Percentiles rank a stretch among this genome's conserved stretches.
These are phyloP conservation scores for Anarsia innoxiella DNA, from an alignment of 2,888 invertebrate species.

Conservation along the genomic window DNA sequence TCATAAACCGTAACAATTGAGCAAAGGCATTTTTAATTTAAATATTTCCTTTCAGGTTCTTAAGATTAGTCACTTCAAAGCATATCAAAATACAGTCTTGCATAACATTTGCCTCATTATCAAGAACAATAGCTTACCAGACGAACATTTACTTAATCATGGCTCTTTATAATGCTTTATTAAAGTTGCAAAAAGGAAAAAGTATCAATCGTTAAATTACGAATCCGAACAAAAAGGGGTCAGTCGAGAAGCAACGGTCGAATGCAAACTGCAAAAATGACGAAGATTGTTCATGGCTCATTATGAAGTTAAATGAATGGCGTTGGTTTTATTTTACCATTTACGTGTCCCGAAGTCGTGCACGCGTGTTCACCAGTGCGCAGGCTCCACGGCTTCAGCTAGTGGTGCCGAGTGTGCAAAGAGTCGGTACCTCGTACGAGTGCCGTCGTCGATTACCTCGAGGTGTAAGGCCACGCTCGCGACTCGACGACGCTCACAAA, in stretches of 20 bases:
- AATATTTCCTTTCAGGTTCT: constrained; percentile 18
- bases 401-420: constrained; percentile 2
- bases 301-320: constrained; percentile 63
- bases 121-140: constrained; percentile 55
- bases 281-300: constrained; percentile 67
- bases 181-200: constrained; percentile 42
- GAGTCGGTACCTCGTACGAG: constrained; percentile 13
- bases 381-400: constrained; percentile 19
- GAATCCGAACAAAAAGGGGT: constrained; percentile 50
- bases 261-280: constrained; percentile 57
- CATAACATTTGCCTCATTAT: constrained; percentile 47
- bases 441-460: constrained; percentile 23
- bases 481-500: constrained; percentile 29
- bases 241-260: constrained; percentile 38
- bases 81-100: constrained; percentile 32
- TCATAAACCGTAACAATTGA: constrained; percentile 2
- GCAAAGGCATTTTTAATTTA: constrained; percentile 18
- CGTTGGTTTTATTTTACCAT: constrained; percentile 42
- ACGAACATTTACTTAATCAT: constrained; percentile 58
- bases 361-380: constrained; percentile 29
- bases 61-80: constrained; percentile 20
- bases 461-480: constrained; percentile 17
- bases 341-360: constrained; percentile 35
- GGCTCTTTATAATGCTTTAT: constrained; percentile 57
- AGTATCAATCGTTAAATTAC: constrained; percentile 53